Percentiles rank a stretch among this genome's conserved stretches.
phyloP scores from a whole-genome alignment of 2,888 invertebrate genomes.

The Chrysolina haemoptera region DNA sequence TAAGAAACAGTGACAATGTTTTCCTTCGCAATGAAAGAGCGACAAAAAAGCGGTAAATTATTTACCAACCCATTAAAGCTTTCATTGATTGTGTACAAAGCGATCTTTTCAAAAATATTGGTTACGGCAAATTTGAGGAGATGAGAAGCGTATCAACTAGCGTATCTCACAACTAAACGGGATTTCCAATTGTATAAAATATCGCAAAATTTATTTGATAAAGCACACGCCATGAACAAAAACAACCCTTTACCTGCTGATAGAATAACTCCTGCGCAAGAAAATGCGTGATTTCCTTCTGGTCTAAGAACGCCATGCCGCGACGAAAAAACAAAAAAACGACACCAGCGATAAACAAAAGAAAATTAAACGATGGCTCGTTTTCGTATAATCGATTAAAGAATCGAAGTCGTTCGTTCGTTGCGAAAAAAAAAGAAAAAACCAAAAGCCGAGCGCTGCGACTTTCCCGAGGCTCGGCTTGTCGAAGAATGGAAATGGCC shows the following conservation, averaged over 20 bases:
- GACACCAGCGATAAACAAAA: slow-evolving; percentile 32
- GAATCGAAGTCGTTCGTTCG: slow-evolving; percentile 64
- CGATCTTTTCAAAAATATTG: no score
- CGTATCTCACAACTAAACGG: no score
- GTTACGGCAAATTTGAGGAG: no score
- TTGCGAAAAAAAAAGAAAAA: slow-evolving; percentile 55
- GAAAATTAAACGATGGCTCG: slow-evolving; percentile 25
- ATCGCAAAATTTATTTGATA: neutral
- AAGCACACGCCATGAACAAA: neutral
- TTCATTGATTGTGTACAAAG: no score
- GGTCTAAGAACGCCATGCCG: slow-evolving; percentile 76
- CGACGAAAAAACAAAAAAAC: slow-evolving; percentile 12
- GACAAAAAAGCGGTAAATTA: no score
- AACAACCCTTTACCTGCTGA: slow-evolving; percentile 72
- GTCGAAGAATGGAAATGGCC: slow-evolving; percentile 66
- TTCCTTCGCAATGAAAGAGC: no score
- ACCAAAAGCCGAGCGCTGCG: slow-evolving; percentile 50
- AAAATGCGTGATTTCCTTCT: slow-evolving; percentile 88
- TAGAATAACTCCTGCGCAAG: slow-evolving; percentile 89
- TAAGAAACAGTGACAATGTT: no score
- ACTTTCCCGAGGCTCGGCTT: slow-evolving; percentile 65
- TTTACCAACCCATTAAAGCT: no score
- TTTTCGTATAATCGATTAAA: slow-evolving; percentile 38
- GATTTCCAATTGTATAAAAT: no score
- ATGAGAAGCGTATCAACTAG: no score